Conservation (phyloP, 2,797 vertebrate genomes). For the Spinus pinus region DNA sequence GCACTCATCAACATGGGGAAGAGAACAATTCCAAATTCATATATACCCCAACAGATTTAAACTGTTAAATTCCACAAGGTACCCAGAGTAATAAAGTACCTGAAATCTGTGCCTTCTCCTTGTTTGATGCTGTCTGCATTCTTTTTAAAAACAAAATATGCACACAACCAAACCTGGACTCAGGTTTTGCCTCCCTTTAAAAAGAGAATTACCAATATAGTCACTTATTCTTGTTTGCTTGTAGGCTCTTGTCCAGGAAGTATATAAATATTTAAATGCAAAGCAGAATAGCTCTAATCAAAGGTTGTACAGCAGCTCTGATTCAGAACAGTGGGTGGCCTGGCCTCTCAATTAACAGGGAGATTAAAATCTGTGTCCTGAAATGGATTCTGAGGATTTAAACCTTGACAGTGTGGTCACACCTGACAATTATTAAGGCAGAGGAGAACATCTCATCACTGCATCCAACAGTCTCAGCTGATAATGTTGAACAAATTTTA, state of each 20-base stretch:
- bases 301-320: background rate
- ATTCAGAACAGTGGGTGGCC: background rate
- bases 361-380: background rate
- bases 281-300: background rate
- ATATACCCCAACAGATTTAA: background rate
- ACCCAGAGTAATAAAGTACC: background rate
- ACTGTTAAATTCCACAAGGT: background rate
- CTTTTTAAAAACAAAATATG: background rate
- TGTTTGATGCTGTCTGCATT: background rate
- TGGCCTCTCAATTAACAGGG: background rate
- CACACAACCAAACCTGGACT: background rate
- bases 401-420: background rate
- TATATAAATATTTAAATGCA: background rate
- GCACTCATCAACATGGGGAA: rapidly evolving
- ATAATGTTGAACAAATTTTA: background rate
- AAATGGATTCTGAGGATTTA: background rate
- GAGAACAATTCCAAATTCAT: background rate
- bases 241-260: background rate
- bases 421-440: background rate
- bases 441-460: background rate
- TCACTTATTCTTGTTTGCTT: background rate
- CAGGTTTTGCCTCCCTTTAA: background rate
- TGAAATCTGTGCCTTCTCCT: background rate
- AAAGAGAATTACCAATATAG: background rate
- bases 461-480: background rate